phyloP scores from a whole-genome alignment of 2,888 invertebrate genomes.

The Latrodectus elegans region DNA sequence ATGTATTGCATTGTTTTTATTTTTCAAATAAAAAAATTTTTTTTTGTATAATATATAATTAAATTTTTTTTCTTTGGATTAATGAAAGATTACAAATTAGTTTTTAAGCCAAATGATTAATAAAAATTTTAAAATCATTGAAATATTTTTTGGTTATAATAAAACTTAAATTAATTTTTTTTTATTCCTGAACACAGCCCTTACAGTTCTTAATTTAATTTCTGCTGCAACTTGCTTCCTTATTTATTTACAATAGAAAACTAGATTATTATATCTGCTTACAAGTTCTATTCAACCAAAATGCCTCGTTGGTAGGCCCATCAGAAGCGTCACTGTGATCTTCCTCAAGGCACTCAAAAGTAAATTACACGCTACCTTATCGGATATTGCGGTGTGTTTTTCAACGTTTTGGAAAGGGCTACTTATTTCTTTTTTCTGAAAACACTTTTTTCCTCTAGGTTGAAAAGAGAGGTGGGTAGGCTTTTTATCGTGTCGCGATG shows the following conservation, averaged over 20 bases:
- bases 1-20: too few relatives aligned
- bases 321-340: neutral
- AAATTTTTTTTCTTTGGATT: too few relatives aligned
- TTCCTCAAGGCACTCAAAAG: slow-evolving; percentile 32
- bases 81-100: too few relatives aligned
- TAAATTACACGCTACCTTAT: slow-evolving; percentile 51
- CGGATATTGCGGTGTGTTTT: slow-evolving; percentile 22
- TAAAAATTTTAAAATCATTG: too few relatives aligned
- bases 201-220: too few relatives aligned
- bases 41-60: too few relatives aligned
- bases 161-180: too few relatives aligned
- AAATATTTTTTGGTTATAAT: too few relatives aligned
- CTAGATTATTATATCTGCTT: neutral
- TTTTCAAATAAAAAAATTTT: too few relatives aligned
- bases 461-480: slow-evolving; percentile 19
- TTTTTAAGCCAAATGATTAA: too few relatives aligned
- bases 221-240: too few relatives aligned
- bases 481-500: slow-evolving; percentile 41
- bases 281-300: neutral
- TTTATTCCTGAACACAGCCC: too few relatives aligned
- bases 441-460: slow-evolving; percentile 11
- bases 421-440: neutral
- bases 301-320: neutral
- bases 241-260: neutral
- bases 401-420: neutral